Conservation (phyloP, 2,888 invertebrate species). For the Heliconius cydno region DNA sequence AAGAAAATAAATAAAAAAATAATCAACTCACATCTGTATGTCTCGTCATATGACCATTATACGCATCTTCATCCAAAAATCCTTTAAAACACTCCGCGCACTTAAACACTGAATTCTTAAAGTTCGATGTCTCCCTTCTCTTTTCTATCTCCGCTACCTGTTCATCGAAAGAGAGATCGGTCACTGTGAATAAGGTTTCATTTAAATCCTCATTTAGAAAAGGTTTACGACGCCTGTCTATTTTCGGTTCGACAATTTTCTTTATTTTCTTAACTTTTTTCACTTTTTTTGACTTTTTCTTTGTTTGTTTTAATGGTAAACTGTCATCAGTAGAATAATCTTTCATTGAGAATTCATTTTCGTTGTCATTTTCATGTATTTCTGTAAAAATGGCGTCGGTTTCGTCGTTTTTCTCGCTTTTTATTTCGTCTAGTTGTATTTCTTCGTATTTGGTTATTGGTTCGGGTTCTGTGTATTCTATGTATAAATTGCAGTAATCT, state of each 20-base stretch:
- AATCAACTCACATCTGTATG: conserved; percentile 67
- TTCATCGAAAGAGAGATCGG: conserved; percentile 65
- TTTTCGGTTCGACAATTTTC: conserved; percentile 60
- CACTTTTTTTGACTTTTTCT: conserved; percentile 48
- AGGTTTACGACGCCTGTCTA: conserved; percentile 69
- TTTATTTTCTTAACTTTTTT: conserved; percentile 52
- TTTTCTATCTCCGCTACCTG: conserved; percentile 73
- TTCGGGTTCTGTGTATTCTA: conserved; percentile 48
- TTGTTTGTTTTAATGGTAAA: conserved; percentile 56
- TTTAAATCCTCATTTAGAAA: conserved; percentile 71
- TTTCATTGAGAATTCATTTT: conserved; percentile 32
- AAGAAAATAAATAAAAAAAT: conserved; percentile 1
- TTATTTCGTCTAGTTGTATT: conserved; percentile 40
- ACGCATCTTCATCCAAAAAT: conserved; percentile 71
- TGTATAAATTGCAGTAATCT: conserved; percentile 53
- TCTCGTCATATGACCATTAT: conserved; percentile 65
- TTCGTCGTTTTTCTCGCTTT: conserved; percentile 46
- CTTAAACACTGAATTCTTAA: conserved; percentile 69
- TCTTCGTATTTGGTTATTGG: conserved; percentile 31
- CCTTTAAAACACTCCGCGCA: conserved; percentile 73
- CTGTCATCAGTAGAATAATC: conserved; percentile 65
- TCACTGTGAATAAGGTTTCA: conserved; percentile 70
- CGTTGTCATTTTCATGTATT: conserved; percentile 21
- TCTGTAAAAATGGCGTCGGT: conserved; percentile 32
- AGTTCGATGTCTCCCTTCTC: conserved; percentile 67